phyloP scores from a whole-genome alignment of 23 tunicate genomes.

The Diplosoma virens region DNA sequence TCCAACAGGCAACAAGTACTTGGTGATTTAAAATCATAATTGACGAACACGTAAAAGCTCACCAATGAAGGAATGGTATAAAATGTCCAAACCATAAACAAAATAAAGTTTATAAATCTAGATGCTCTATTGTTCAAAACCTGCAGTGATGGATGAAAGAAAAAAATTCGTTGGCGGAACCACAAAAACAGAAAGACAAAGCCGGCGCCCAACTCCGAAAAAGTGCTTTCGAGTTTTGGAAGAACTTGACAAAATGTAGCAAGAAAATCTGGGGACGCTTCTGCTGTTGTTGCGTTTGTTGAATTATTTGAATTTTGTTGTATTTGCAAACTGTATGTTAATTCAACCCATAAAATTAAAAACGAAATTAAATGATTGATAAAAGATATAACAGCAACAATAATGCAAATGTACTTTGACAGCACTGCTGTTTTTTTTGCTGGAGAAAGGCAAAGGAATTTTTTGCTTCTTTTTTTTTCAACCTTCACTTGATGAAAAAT shows the following conservation, averaged over 20 bases:
- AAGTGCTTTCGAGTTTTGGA: slow-evolving; percentile 7
- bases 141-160: slow-evolving; percentile 46
- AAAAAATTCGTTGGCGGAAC: slow-evolving; percentile 67
- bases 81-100: slow-evolving; percentile 36
- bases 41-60: slow-evolving; percentile 2
- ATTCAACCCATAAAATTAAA: neutral
- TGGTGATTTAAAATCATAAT: slow-evolving; percentile 9
- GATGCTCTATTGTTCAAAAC: slow-evolving; percentile 27
- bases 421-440: neutral
- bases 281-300: too few species aligned
- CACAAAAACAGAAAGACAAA: slow-evolving; percentile 57
- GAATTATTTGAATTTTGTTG: too few species aligned
- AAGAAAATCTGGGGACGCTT: too few species aligned
- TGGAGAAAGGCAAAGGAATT: neutral
- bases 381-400: neutral
- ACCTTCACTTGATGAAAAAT: neutral
- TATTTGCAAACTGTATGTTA: too few species aligned
- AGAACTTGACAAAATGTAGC: slow-evolving; percentile 10
- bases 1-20: slow-evolving; percentile 37
- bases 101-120: slow-evolving; percentile 18
- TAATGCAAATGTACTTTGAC: slow-evolving; percentile 2
- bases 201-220: slow-evolving; percentile 22
- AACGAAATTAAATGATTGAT: neutral
- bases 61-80: slow-evolving; percentile 18
- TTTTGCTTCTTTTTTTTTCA: neutral